Conservation (phyloP, 2,113 vertebrate genomes). For the Halcyon malimbica region DNA sequence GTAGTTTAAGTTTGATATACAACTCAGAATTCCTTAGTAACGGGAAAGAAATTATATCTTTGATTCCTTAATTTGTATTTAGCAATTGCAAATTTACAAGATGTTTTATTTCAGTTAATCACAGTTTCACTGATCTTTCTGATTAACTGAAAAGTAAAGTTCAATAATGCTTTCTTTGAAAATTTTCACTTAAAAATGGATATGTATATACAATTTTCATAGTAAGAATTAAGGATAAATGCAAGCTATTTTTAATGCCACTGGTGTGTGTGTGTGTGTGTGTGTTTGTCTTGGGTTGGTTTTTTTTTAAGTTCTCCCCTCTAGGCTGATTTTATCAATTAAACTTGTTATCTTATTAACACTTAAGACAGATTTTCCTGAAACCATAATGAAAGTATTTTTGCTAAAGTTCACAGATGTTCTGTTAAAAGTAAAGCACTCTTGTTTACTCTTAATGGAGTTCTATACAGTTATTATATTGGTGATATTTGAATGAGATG, state of each 20-base stretch:
- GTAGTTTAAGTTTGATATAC: background rate
- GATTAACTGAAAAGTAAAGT: background rate
- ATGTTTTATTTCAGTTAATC: background rate
- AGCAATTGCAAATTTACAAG: background rate
- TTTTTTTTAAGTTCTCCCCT: background rate
- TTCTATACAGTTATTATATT: background rate
- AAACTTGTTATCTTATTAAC: constrained; percentile 71
- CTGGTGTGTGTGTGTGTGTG: background rate
- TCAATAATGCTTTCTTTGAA: background rate
- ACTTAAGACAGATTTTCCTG: constrained; percentile 49
- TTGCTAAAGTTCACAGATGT: constrained; percentile 62
- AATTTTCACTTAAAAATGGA: constrained; percentile 29
- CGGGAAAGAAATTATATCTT: background rate
- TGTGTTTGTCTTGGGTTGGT: no score
- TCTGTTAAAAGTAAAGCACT: constrained; percentile 32
- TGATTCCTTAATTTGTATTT: background rate
- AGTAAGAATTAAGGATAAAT: background rate
- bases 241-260: background rate
- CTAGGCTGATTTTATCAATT: constrained; percentile 66
- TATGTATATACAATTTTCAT: background rate
- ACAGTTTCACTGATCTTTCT: background rate
- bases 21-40: background rate
- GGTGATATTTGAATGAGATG: background rate
- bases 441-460: constrained; percentile 31
- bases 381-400: constrained; percentile 44